Evolutionary conservation across 2,113 vertebrate genomes (phyloP), one percentile per base, ranked within the genome.

Genomic region (Brachyistius frenatus): DNA sequence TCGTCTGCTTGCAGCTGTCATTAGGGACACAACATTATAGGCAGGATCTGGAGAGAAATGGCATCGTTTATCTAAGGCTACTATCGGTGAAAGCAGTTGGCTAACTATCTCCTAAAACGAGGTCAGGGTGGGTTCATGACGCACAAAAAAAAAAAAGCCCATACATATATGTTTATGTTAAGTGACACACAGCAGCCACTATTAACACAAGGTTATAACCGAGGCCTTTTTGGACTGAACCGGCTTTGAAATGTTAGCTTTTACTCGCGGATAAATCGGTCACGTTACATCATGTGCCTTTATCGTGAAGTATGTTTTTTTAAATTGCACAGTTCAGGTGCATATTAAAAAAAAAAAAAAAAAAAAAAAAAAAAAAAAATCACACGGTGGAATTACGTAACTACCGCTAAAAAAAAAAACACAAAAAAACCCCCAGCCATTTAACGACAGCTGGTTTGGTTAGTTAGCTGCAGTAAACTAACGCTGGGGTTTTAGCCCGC

Each of bases 361-460:
- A 23, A 23, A 23, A 23, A 23, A 23, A 23, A 23, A 23, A 23
- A 23, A 23, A 23, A 23, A 23, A 23, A 30, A 70, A 73, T 13
- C 13, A 54, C 14, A 73, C 15, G 2, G 32, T 39, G 46, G 30
- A 41, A 72, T 78, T 66, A 69, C 52, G 50, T 52, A 81, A 78
- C 46, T 57, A 73, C 4, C 1, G 37, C 35, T 15, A 52, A 35
- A 76, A 72, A 79, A 23, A 23, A 23, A 23, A 23, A 23, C 23
- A 23, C 23, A 23, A 23, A 23, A 23, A 23, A 23, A 23, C 23
- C n/a, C n/a, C n/a, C n/a, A 23, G 23, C 23, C 23, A 23, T 23
- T 23, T 73, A 81, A 81, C 84, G 85, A 84, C 84, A 81, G 90
- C n/a, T 84, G 65, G 64, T 80, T 78, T 67, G 33, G 80, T 73